Conservation (phyloP, 2,797 vertebrate species). For the Cephalopachus bancanus region DNA sequence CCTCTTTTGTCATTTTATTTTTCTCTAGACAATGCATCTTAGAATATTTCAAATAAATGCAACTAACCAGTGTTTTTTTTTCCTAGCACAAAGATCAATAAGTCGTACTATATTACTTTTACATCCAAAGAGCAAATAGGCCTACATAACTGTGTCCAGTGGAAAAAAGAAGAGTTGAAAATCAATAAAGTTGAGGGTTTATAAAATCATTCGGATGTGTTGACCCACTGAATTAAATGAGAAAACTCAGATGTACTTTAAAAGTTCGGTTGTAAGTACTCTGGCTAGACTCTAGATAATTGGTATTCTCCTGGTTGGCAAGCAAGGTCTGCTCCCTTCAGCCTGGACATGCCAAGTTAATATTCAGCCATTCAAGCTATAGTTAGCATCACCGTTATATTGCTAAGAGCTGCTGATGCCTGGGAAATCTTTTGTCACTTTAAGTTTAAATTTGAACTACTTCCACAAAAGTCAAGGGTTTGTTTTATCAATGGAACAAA, state of each 20-base stretch:
- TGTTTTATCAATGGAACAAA: neutral
- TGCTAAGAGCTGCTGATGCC: neutral
- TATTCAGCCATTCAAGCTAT: neutral
- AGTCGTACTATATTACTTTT: conserved; percentile 41
- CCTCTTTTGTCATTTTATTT: conserved; percentile 63
- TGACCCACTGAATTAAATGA: neutral
- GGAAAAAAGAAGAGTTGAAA: conserved; percentile 39
- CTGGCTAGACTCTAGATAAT: neutral
- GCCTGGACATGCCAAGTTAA: neutral
- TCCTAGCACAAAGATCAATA: neutral
- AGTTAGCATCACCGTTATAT: neutral
- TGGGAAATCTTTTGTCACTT: conserved; percentile 5
- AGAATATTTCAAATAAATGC: conserved; percentile 70
- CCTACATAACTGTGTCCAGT: neutral
- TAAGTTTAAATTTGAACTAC: neutral
- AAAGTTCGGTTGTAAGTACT: neutral
- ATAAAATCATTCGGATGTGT: neutral
- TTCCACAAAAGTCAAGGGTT: neutral
- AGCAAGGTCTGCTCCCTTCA: neutral
- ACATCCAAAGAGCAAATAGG: neutral
- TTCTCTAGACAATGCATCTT: neutral
- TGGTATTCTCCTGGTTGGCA: neutral
- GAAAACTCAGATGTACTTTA: neutral
- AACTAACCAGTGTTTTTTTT: neutral
- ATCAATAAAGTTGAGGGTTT: neutral